Conservation (phyloP, 2,797 vertebrate species). For the Thunnus albacares region DNA sequence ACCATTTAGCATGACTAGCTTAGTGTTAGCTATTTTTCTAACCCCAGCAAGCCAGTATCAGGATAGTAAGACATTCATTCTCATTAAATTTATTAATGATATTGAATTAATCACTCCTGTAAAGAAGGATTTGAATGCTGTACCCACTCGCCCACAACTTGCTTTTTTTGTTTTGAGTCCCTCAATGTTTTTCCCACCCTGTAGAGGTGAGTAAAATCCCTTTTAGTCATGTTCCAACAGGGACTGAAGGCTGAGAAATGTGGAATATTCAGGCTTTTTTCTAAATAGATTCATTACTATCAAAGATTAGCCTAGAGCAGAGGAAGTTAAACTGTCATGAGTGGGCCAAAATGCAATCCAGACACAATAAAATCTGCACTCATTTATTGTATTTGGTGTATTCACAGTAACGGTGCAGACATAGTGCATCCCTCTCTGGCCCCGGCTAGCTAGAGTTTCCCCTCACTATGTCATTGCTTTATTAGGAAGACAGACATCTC, state of each 20-base stretch:
- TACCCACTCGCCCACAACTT: background rate
- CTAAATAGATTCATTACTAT: background rate
- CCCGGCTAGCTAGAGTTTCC: background rate
- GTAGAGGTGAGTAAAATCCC: background rate
- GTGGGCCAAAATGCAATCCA: background rate
- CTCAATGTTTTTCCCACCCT: background rate
- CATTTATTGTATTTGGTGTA: background rate
- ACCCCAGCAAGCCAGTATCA: background rate
- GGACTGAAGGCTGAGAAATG: background rate
- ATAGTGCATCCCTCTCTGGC: background rate
- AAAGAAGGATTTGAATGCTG: background rate
- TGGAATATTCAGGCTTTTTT: background rate
- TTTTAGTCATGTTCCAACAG: background rate
- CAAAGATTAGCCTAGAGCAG: background rate
- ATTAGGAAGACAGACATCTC: conserved; percentile 57
- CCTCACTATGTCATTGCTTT: conserved; percentile 52
- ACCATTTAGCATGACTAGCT: background rate
- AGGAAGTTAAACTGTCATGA: background rate
- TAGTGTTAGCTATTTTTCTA: background rate
- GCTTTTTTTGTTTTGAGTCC: too few species aligned
- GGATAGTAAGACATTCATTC: background rate
- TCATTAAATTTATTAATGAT: background rate
- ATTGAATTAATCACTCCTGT: background rate
- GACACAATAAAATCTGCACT: background rate
- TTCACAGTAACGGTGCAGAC: background rate